phyloP scores from a whole-genome alignment of 2,797 vertebrate species.

The Typhlichthys eigenmanni region DNA sequence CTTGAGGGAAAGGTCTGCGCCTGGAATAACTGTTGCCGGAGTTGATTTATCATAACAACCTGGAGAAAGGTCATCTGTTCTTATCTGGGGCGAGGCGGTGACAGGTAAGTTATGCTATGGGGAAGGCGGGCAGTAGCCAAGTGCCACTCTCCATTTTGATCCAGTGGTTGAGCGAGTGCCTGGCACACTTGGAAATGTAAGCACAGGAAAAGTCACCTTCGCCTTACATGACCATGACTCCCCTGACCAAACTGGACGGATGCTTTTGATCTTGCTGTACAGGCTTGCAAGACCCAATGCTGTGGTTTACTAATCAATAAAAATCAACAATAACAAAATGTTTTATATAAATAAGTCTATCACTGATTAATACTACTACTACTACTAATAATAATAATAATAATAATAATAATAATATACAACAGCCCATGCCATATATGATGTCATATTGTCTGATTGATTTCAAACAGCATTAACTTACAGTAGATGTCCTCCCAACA shows the following conservation, averaged over 20 bases:
- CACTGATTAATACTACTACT: too few species aligned
- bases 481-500: too few species aligned
- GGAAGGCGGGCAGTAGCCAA: constrained; percentile 42
- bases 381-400: too few species aligned
- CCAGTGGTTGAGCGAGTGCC: constrained; percentile 60
- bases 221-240: constrained; percentile 35
- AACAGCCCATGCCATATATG: too few species aligned
- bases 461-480: too few species aligned
- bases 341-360: too few species aligned
- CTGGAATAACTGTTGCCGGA: constrained; percentile 58
- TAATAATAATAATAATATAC: too few species aligned
- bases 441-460: too few species aligned
- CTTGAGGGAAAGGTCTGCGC: constrained; percentile 46
- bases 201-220: constrained; percentile 75
- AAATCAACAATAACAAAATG: too few species aligned
- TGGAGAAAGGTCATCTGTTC: constrained; percentile 77
- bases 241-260: constrained; percentile 26
- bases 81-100: constrained; percentile 67
- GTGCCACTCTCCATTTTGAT: constrained; percentile 53
- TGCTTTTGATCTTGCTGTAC: constrained; percentile 41
- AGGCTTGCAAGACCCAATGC: neutral
- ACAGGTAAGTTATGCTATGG: constrained; percentile 71
- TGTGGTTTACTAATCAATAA: too few species aligned
- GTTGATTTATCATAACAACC: constrained; percentile 71
- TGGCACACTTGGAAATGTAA: constrained; percentile 60